These are phyloP conservation scores for Montipora foliosa DNA, from an alignment of 64 coral and sea anemone species.

Conservation along the genomic window DNA sequence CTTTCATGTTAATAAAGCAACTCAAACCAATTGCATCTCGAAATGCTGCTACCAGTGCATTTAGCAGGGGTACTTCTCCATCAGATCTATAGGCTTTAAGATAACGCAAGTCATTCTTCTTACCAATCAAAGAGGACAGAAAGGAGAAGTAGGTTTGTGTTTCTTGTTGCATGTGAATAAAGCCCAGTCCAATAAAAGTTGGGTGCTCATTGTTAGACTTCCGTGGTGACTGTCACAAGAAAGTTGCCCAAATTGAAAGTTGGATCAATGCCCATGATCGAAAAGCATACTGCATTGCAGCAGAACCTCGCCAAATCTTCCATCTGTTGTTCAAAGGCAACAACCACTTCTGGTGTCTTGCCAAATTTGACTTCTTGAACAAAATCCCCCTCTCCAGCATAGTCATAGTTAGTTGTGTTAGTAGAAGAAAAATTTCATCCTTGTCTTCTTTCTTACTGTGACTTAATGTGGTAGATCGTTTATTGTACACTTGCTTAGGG, in stretches of 20 bases:
- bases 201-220: constrained; percentile 22
- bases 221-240: constrained; percentile 54
- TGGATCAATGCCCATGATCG: constrained; percentile 26
- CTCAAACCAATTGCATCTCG: constrained; percentile 29
- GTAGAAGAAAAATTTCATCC: constrained; percentile 51
- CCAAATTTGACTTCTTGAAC: constrained; percentile 43
- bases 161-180: constrained; percentile 64
- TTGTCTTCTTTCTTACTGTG: neutral
- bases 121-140: constrained; percentile 30
- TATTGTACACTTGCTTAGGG: constrained; percentile 52
- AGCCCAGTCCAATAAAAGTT: constrained; percentile 29
- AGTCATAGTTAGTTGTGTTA: constrained; percentile 42
- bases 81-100: constrained; percentile 60
- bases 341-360: constrained; percentile 50
- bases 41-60: constrained; percentile 43
- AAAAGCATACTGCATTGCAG: constrained; percentile 18
- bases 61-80: constrained; percentile 52
- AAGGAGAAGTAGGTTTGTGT: constrained; percentile 55
- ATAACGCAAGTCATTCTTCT: neutral
- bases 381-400: constrained; percentile 50
- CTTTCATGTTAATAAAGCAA: constrained; percentile 32
- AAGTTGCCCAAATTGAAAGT: constrained; percentile 37
- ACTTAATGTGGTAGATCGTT: neutral
- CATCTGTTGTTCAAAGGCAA: constrained; percentile 53
- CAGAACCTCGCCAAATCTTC: constrained; percentile 56